Evolutionary conservation across 2,888 invertebrate genomes (phyloP).

Genomic region (Eupithecia exiguata): DNA sequence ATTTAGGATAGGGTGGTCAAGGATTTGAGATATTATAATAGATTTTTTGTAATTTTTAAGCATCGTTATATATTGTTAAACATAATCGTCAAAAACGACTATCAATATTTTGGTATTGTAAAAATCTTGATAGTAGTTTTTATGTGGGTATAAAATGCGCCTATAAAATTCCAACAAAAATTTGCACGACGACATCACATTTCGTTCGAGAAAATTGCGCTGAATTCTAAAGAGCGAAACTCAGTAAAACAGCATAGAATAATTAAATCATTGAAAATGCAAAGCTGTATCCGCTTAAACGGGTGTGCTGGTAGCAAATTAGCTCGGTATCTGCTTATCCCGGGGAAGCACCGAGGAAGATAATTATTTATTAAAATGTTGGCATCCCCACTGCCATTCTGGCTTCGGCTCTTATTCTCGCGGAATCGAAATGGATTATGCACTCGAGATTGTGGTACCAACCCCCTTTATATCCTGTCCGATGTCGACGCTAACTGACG

Average conservation of each 20-base stretch:
- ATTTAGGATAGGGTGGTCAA: background rate
- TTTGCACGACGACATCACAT: background rate
- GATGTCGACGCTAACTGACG: background rate
- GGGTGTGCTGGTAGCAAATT: conserved; percentile 56
- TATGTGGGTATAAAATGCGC: too few relatives aligned
- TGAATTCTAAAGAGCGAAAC: background rate
- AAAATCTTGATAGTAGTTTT: too few relatives aligned
- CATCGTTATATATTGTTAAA: background rate
- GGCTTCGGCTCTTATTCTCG: conserved; percentile 8
- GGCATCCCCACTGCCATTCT: conserved; percentile 55
- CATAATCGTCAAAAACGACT: background rate
- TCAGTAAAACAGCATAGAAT: conserved; percentile 8
- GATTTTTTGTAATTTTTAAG: background rate
- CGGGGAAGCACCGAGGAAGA: conserved; percentile 55
- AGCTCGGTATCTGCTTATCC: conserved; percentile 68
- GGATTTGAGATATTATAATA: too few relatives aligned
- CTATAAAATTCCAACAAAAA: background rate
- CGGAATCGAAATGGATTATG: conserved; percentile 5
- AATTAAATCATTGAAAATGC: conserved; percentile 33
- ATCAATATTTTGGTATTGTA: too few relatives aligned
- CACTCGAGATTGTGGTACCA: conserved; percentile 1
- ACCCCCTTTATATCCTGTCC: background rate
- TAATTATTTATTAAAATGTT: conserved; percentile 81
- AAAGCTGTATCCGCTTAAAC: conserved; percentile 36
- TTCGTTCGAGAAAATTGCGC: background rate